Conservation (phyloP, 2,888 invertebrate species). For the Ectemnius continuus region DNA sequence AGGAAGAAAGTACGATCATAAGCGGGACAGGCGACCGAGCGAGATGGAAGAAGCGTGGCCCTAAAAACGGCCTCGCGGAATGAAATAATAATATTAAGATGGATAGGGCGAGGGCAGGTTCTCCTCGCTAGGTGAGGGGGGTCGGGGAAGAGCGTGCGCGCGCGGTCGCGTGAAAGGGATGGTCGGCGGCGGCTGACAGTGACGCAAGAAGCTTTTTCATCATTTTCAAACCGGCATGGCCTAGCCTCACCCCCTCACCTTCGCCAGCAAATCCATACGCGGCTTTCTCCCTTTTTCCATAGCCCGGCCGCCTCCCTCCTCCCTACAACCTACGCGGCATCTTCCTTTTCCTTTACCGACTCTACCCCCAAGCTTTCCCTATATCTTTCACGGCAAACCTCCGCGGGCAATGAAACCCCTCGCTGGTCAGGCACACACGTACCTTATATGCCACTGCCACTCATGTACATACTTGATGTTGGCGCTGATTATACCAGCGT, state of each 20-base stretch:
- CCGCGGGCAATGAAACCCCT: constrained; percentile 37
- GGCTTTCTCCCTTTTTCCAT: constrained; percentile 33
- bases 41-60: constrained; percentile 40
- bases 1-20: constrained; percentile 31
- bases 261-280: constrained; percentile 65
- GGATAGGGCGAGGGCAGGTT: constrained; percentile 67
- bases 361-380: constrained; percentile 25
- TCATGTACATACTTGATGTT: constrained; percentile 38
- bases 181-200: constrained; percentile 66
- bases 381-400: constrained; percentile 21
- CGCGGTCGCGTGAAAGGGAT: constrained; percentile 32
- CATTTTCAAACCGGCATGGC: constrained; percentile 61
- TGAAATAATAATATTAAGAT: constrained; percentile 78
- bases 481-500: constrained; percentile 18
- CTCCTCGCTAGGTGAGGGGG: constrained; percentile 55
- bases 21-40: constrained; percentile 25
- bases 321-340: constrained; percentile 13
- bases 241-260: constrained; percentile 59
- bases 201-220: constrained; percentile 71
- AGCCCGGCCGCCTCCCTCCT: neutral
- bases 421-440: constrained; percentile 47
- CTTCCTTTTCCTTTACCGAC: constrained; percentile 8
- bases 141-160: constrained; percentile 9
- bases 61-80: constrained; percentile 71
- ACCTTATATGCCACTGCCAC: constrained; percentile 27